phyloP scores from a whole-genome alignment of 2,888 invertebrate genomes.

The Eurois occulta region DNA sequence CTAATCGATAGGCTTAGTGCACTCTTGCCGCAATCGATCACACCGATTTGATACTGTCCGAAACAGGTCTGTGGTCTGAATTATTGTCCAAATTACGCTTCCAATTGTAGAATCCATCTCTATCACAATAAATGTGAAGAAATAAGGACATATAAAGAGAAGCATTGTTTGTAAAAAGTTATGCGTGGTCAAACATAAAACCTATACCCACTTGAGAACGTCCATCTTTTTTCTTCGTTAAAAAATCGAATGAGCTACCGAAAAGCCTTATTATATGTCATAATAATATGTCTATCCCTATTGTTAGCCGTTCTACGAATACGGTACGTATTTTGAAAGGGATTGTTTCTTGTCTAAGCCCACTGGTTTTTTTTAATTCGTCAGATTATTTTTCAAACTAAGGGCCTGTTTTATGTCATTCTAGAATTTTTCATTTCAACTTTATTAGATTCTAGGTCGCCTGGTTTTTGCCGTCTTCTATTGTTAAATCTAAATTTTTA shows the following conservation, averaged over 20 bases:
- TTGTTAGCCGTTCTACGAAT: neutral
- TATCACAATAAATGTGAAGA: neutral
- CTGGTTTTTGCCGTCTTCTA: slow-evolving; percentile 10
- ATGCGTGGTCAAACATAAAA: neutral
- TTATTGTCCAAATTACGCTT: slow-evolving; percentile 1
- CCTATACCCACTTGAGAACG: neutral
- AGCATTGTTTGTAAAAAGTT: neutral
- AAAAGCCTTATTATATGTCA: no score
- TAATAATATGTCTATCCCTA: no score
- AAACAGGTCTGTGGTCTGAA: slow-evolving; percentile 4
- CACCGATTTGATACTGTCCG: slow-evolving; percentile 22
- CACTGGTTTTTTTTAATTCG: neutral
- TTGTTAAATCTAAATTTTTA: neutral
- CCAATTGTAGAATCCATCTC: slow-evolving; percentile 1
- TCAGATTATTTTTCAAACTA: slow-evolving; percentile 1
- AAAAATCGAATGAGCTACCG: neutral
- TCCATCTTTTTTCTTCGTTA: neutral
- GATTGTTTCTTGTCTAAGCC: neutral
- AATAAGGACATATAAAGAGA: no score
- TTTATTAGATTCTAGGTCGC: slow-evolving; percentile 10
- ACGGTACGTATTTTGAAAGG: neutral
- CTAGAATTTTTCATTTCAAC: slow-evolving; percentile 25
- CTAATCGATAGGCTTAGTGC: slow-evolving; percentile 49
- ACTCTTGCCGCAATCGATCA: slow-evolving; percentile 25
- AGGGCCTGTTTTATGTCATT: slow-evolving; percentile 16